A percentile compares a stretch with the other conserved stretches of the same genome.
phyloP scores from a whole-genome alignment of 2,797 vertebrate species.

The Enteromius argenteus region DNA sequence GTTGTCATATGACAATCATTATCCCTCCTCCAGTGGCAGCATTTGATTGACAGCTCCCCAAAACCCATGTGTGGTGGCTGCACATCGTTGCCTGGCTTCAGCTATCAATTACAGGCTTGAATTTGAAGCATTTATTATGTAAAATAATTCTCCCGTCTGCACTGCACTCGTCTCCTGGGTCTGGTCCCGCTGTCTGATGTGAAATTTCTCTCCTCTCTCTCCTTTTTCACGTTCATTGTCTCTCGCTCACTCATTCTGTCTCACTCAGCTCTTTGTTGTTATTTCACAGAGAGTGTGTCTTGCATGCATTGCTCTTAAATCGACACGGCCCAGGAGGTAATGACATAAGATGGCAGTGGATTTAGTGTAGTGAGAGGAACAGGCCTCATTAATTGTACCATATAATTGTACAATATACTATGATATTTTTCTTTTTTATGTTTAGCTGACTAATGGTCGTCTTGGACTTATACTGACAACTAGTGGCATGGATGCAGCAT shows the following conservation, averaged over 20 bases:
- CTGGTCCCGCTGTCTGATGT: slow-evolving; percentile 67
- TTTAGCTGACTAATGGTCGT: slow-evolving; percentile 1
- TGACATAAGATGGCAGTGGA: slow-evolving; percentile 43
- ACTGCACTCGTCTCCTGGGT: slow-evolving; percentile 59
- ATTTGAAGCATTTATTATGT: slow-evolving; percentile 97
- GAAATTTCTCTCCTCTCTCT: slow-evolving; percentile 68
- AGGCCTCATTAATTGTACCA: background rate
- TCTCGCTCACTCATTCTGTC: slow-evolving; percentile 30
- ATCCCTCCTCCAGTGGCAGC: slow-evolving; percentile 77
- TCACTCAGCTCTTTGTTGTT: slow-evolving; percentile 41
- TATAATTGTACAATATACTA: background rate
- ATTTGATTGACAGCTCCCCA: slow-evolving; percentile 77
- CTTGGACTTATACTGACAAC: slow-evolving; percentile 1
- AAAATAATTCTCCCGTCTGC: slow-evolving; percentile 90
- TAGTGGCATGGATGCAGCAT: slow-evolving; percentile 6
- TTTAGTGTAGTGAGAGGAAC: slow-evolving; percentile 15
- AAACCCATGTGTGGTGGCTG: slow-evolving; percentile 57
- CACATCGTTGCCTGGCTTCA: slow-evolving; percentile 80
- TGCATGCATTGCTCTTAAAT: slow-evolving; percentile 35
- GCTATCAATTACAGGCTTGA: slow-evolving; percentile 97
- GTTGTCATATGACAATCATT: slow-evolving; percentile 68
- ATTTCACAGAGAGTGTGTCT: slow-evolving; percentile 17
- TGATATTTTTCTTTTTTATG: background rate
- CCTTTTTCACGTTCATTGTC: slow-evolving; percentile 57
- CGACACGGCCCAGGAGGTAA: slow-evolving; percentile 35